A percentile compares a stretch with the other conserved stretches of the same genome.
Evolutionary conservation across 2,888 invertebrate species (phyloP).

Genomic region (Sthenelais limicola): DNA sequence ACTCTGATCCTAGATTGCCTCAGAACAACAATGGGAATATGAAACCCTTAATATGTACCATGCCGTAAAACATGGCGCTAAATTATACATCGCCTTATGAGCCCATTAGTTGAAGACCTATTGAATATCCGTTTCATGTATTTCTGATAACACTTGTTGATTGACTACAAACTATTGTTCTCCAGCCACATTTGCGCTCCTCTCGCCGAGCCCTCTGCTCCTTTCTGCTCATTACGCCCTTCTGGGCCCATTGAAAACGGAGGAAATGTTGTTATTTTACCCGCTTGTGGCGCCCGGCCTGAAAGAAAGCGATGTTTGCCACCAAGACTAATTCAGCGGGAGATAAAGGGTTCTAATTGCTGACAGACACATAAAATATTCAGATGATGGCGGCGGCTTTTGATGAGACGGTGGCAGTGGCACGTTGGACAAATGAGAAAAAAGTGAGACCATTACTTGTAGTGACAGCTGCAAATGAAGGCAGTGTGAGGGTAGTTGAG

Average conservation of each 20-base stretch:
- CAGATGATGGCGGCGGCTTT: not conserved
- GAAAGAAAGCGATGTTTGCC: constrained; percentile 23
- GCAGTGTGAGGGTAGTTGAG: constrained; percentile 6
- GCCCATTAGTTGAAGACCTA: too few species aligned
- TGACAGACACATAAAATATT: constrained; percentile 26
- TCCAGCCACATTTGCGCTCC: too few species aligned
- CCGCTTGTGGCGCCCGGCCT: not conserved
- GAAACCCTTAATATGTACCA: too few species aligned
- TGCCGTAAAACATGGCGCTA: too few species aligned
- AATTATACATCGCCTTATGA: too few species aligned
- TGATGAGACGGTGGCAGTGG: constrained; percentile 23
- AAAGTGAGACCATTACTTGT: constrained; percentile 30
- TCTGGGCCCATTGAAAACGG: constrained; percentile 7
- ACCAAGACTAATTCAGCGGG: constrained; percentile 7
- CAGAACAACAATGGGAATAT: too few species aligned
- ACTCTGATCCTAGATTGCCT: too few species aligned
- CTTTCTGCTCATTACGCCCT: too few species aligned
- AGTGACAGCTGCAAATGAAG: constrained; percentile 34
- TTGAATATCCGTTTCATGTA: too few species aligned
- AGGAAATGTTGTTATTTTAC: constrained; percentile 9
- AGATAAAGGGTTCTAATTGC: constrained; percentile 29
- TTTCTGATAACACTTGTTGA: too few species aligned
- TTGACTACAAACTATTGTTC: too few species aligned
- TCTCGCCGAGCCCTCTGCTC: too few species aligned
- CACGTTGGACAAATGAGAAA: constrained; percentile 33